These are phyloP conservation scores for Torymus auratus DNA, from an alignment of 2,888 invertebrate genomes.

Conservation along the genomic window DNA sequence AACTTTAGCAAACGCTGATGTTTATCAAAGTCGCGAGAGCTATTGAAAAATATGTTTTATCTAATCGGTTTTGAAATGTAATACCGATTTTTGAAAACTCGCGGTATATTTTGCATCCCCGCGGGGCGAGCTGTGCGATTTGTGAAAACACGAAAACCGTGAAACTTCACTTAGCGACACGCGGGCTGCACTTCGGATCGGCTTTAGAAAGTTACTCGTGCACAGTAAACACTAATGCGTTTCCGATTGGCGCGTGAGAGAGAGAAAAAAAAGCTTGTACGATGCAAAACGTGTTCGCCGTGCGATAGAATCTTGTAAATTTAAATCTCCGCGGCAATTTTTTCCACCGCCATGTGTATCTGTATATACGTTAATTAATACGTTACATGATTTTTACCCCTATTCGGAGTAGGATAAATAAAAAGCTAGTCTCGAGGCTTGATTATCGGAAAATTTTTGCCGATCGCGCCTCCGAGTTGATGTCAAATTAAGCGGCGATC, in stretches of 20 bases:
- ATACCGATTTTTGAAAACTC: background rate
- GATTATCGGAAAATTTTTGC: too few relatives aligned
- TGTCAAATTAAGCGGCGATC: too few relatives aligned
- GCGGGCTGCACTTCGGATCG: conserved; percentile 31
- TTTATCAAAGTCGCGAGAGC: background rate
- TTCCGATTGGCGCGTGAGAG: conserved; percentile 38
- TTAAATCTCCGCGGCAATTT: background rate
- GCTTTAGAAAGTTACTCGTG: conserved; percentile 53
- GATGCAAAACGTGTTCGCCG: conserved; percentile 40
- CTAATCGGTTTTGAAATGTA: background rate
- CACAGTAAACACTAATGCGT: conserved; percentile 40
- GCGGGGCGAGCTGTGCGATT: background rate
- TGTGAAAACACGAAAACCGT: conserved; percentile 51
- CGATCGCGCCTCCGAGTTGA: too few relatives aligned
- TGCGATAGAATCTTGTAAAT: conserved; percentile 28
- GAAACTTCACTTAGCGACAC: conserved; percentile 46
- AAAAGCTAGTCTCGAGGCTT: background rate
- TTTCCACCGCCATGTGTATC: background rate
- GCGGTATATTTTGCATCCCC: background rate
- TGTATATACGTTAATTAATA: conserved; percentile 27
- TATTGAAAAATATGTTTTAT: background rate
- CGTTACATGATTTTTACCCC: background rate
- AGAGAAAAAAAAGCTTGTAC: conserved; percentile 32
- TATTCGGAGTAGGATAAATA: background rate
- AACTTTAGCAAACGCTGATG: too few relatives aligned